phyloP scores from a whole-genome alignment of 2,888 invertebrate species.

The Polydesmus complanatus region DNA sequence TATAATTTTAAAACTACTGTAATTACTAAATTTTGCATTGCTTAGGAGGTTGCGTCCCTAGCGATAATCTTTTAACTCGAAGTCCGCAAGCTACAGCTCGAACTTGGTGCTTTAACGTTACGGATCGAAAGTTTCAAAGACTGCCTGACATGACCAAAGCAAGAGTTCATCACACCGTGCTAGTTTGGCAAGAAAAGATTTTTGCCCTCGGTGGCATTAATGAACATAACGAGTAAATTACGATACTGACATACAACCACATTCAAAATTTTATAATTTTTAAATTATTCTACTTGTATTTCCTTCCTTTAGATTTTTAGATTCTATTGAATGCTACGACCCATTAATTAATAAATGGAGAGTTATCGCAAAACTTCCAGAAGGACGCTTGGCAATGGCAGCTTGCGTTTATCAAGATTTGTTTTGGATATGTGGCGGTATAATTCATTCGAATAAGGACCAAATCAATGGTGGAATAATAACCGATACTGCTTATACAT shows the following conservation, averaged over 20 bases:
- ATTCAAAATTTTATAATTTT: not conserved
- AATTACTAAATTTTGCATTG: too few relatives aligned
- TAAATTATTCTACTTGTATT: too few relatives aligned
- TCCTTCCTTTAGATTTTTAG: conserved; percentile 4
- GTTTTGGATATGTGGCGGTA: conserved; percentile 13
- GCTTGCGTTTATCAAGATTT: conserved; percentile 1
- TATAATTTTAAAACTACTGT: too few relatives aligned
- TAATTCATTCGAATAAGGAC: not conserved
- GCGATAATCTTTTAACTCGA: not conserved
- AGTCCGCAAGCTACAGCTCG: not conserved
- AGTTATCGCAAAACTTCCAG: not conserved
- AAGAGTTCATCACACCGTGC: not conserved
- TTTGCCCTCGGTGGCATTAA: conserved; percentile 6
- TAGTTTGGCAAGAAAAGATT: not conserved
- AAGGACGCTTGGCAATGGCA: conserved; percentile 10
- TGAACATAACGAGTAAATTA: not conserved
- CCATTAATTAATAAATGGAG: conserved; percentile 1
- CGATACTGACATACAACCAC: not conserved
- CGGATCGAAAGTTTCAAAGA: not conserved
- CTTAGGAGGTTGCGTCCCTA: not conserved
- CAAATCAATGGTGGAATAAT: not conserved
- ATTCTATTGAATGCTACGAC: conserved; percentile 8
- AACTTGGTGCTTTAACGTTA: not conserved
- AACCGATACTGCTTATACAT: not conserved
- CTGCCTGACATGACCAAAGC: not conserved